Evolutionary conservation across 2,113 vertebrate species (phyloP), one percentile per base, ranked within the genome.

Genomic region (Balaeniceps rex): DNA sequence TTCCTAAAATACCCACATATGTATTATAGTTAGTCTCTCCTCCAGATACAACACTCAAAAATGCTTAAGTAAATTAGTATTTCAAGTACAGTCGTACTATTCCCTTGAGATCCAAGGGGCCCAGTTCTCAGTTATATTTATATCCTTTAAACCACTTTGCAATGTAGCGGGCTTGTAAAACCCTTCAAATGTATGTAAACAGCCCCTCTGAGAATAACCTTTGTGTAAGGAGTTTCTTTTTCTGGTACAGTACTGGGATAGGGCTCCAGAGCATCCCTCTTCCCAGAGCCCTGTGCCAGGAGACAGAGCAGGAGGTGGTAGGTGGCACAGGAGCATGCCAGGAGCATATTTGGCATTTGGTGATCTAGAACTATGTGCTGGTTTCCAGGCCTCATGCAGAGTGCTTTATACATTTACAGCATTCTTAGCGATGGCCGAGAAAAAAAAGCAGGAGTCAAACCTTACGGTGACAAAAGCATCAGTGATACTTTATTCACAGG

Each of bases 281-380:
- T 52, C 19, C 11, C 46, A 58, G 58, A 90, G 60, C 34, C 19
- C 49, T 46, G 12, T n/a, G 42, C 70, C 31, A 40, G 63, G 66
- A 71, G 66, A 16, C 31, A 63, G 49, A 87, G 44, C 61, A 61
- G 34, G 49, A 57, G 68, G 24, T 60, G n/a, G 22, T 9, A 54
- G 28, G 33, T 31, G 12, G 14, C 42, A 70, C 21, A 57, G 42
- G 13, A 85, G 12, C 26, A 7, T 17, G 17, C 42, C 70, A 60
- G 28, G 18, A 51, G 19, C 9, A 4, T n/a, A 33, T 12, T 12
- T 7, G 2, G 33, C 5, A 2, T 23, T 49, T 2, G 1, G 13
- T 51, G 57, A 76, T 55, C 52, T 60, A 79, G 38, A 82, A 12
- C 19, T 38, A 4, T 33, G 24, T 47, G 64, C 57, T 71, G 33